Base-by-base conservation (phyloP, 2,888 invertebrate genomes). In the Octonoba sinensis region DNA sequence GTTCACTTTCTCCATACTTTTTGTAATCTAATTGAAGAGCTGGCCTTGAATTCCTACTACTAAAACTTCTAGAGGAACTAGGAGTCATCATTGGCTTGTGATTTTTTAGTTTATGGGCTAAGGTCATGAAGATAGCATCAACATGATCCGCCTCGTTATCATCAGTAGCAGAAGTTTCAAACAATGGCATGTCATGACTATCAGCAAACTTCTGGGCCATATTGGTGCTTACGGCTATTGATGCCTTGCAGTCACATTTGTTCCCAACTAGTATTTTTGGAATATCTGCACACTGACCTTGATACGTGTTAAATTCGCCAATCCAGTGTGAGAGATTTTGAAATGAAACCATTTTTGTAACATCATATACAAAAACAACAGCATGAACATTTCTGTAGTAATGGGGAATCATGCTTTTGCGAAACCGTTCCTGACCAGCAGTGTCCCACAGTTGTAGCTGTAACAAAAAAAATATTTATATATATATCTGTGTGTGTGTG, bases 351-450 rank as follows among this genome's bases (percentile, higher is more conserved):
- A 91, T 86, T 84, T 89, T 93, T 12, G 93, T 93, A 74, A 94
- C 92, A 89, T 95, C 94, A 89, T 94, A 95, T 0, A 94, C 94
- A 86, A 94, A 93, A 65, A 95, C 92, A n/a, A 95, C 93, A n/a
- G 94, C 94, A 88, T 94, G 92, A 1, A 93, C 93, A 88, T 94
- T 94, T 75, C 94, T 90, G 87, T 95, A 95, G 88, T 94, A 95
- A 88, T 95, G 94, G 86, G 93, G 92, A 20, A 94, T 93, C 93
- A 95, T 94, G 1, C 93, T 93, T 87, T 93, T 73, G 16, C 94
- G 90, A 88, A 94, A 94, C 79, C 94, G 89, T 88, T 95, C 95
- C 87, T 95, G 94, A 0, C 94, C 94, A 0, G 94, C 94, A 1
- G 94, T 94, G 85, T 91, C 94, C 93, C 93, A 94, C 62, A 94